A percentile compares a stretch with the other conserved stretches of the same genome.
These are phyloP conservation scores for Drosophila neonasuta DNA, from an alignment of 2,888 invertebrate genomes.

Conservation along the genomic window DNA sequence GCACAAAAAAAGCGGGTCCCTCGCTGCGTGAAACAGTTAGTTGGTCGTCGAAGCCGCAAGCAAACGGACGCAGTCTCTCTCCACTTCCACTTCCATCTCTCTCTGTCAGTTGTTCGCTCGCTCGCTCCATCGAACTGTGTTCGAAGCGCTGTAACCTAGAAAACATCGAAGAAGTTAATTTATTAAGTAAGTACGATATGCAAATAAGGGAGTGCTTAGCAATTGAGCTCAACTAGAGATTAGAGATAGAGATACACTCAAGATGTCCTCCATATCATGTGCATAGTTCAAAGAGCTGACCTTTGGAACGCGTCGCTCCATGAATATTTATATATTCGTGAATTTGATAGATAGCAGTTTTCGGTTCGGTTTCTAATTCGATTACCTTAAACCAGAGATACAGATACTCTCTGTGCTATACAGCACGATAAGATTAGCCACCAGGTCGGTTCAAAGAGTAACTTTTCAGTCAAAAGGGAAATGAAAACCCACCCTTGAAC, in stretches of 20 bases:
- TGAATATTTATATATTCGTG: slow-evolving; percentile 24
- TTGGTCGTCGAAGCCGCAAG: slow-evolving; percentile 52
- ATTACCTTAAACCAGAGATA: slow-evolving; percentile 17
- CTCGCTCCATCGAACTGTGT: background rate
- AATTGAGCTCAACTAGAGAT: background rate
- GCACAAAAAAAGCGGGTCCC: slow-evolving; percentile 20
- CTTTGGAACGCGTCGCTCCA: slow-evolving; percentile 58
- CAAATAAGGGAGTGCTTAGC: background rate
- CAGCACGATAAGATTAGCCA: slow-evolving; percentile 54
- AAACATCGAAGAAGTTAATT: slow-evolving; percentile 7
- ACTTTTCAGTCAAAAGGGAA: background rate
- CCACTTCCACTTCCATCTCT: background rate
- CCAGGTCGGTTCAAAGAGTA: slow-evolving; percentile 58
- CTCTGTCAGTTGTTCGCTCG: background rate
- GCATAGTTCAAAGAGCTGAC: slow-evolving; percentile 38
- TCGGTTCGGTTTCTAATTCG: slow-evolving; percentile 3
- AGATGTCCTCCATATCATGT: background rate
- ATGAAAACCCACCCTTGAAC: slow-evolving; percentile 26
- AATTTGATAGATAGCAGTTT: slow-evolving; percentile 44
- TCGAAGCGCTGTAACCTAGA: slow-evolving; percentile 16
- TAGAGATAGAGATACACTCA: slow-evolving; percentile 15
- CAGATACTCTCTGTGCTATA: slow-evolving; percentile 16
- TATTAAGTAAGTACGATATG: slow-evolving; percentile 41
- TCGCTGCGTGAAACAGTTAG: slow-evolving; percentile 26
- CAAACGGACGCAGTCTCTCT: slow-evolving; percentile 19